These are phyloP conservation scores for Lagenorhynchus albirostris DNA, from an alignment of 2,113 vertebrate genomes.

Conservation along the genomic window DNA sequence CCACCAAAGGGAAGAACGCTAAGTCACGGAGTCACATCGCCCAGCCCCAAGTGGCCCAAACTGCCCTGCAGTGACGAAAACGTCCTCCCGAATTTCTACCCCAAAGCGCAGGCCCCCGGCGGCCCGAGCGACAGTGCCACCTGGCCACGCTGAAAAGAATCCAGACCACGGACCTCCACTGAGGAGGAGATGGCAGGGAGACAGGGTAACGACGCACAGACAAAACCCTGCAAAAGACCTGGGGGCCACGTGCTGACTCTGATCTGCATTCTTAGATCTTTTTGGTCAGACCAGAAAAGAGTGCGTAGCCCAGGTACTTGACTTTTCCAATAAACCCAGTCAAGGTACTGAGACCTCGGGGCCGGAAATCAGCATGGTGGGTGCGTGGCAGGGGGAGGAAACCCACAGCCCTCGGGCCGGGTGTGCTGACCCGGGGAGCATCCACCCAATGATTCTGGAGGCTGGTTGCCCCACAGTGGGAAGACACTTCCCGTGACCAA, in stretches of 20 bases:
- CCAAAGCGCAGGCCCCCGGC: rapidly evolving
- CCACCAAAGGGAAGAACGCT: neutral
- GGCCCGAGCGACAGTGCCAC: too few species aligned
- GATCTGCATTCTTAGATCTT: neutral
- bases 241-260: rapidly evolving
- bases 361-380: rapidly evolving
- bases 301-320: rapidly evolving
- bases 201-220: rapidly evolving
- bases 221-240: neutral
- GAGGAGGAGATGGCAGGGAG: neutral
- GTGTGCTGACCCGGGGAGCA: neutral
- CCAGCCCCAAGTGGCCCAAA: neutral
- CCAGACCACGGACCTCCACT: rapidly evolving
- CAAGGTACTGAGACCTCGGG: rapidly evolving
- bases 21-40: rapidly evolving
- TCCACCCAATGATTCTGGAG: rapidly evolving
- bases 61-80: rapidly evolving
- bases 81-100: neutral
- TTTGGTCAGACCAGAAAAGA: neutral
- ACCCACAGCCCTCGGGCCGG: rapidly evolving
- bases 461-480: rapidly evolving
- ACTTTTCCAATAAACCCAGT: neutral
- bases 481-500: rapidly evolving
- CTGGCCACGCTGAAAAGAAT: rapidly evolving
- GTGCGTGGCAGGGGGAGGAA: rapidly evolving